Percentiles rank a stretch among this genome's conserved stretches.
These are phyloP conservation scores for Hyaena hyaena DNA, from an alignment of 2,113 vertebrate genomes.

Conservation along the genomic window DNA sequence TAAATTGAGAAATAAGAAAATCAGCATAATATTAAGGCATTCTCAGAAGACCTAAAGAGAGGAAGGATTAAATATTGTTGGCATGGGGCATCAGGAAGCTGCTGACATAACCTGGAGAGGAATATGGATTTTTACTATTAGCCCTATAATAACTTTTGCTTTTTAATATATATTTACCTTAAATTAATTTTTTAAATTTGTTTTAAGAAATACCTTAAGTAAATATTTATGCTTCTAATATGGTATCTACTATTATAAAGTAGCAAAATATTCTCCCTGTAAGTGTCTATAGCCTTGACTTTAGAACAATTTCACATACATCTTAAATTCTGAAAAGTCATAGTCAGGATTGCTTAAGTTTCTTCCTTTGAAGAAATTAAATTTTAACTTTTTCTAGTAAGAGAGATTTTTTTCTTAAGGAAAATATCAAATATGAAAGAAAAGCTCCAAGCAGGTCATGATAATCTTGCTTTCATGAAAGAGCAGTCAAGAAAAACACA, in stretches of 20 bases:
- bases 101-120: background rate
- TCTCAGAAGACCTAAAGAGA: background rate
- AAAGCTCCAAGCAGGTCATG: slow-evolving; percentile 68
- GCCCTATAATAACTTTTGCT: background rate
- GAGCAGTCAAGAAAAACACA: slow-evolving; percentile 74
- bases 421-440: slow-evolving; percentile 58
- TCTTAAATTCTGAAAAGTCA: slow-evolving; percentile 50
- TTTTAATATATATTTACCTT: background rate
- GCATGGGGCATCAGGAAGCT: background rate
- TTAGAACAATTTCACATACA: background rate
- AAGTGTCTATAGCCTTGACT: background rate
- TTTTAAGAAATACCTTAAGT: background rate
- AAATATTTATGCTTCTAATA: background rate
- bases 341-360: background rate
- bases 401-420: background rate
- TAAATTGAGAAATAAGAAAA: slow-evolving; percentile 41
- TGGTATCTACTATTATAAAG: background rate
- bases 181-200: background rate
- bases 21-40: background rate
- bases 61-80: background rate
- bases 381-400: slow-evolving; percentile 35
- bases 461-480: slow-evolving; percentile 74
- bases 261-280: background rate
- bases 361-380: background rate
- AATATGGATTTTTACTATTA: background rate